These are phyloP conservation scores for Nettapus auritus DNA, from an alignment of 2,113 vertebrate genomes.

Conservation along the genomic window DNA sequence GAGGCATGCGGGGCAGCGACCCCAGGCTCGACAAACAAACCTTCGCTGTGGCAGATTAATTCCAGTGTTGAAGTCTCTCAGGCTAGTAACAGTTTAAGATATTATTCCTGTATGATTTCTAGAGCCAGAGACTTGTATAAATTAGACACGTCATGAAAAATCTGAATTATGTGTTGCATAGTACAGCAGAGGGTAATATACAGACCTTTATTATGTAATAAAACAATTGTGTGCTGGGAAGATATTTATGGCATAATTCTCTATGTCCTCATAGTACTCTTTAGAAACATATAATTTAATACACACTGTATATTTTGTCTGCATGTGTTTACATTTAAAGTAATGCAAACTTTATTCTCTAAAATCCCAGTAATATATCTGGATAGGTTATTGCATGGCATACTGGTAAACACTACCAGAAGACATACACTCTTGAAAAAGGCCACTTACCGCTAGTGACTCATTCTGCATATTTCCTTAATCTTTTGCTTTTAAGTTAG, in stretches of 20 bases:
- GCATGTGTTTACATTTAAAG: constrained; percentile 61
- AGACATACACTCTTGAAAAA: constrained; percentile 13
- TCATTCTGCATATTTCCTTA: constrained; percentile 48
- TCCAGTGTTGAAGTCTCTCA: neutral
- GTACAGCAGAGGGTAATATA: constrained; percentile 59
- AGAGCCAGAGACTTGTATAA: constrained; percentile 30
- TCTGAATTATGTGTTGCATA: constrained; percentile 29
- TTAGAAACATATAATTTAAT: constrained; percentile 69
- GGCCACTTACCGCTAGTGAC: neutral
- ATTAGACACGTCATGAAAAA: constrained; percentile 34
- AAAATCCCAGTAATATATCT: constrained; percentile 57
- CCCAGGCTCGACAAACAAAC: neutral
- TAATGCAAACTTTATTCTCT: constrained; percentile 41
- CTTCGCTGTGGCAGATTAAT: neutral
- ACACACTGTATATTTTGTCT: constrained; percentile 58
- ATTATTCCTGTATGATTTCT: constrained; percentile 34
- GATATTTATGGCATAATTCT: constrained; percentile 65
- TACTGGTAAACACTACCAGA: constrained; percentile 37
- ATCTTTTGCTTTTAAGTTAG: constrained; percentile 52
- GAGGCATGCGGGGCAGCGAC: neutral
- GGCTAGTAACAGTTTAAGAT: neutral
- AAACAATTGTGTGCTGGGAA: constrained; percentile 64
- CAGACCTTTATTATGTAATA: constrained; percentile 68
- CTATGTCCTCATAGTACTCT: constrained; percentile 51
- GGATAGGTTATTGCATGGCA: constrained; percentile 39